Conservation (phyloP, 1,140 invertebrate species). For the Nephotettix cincticeps region DNA sequence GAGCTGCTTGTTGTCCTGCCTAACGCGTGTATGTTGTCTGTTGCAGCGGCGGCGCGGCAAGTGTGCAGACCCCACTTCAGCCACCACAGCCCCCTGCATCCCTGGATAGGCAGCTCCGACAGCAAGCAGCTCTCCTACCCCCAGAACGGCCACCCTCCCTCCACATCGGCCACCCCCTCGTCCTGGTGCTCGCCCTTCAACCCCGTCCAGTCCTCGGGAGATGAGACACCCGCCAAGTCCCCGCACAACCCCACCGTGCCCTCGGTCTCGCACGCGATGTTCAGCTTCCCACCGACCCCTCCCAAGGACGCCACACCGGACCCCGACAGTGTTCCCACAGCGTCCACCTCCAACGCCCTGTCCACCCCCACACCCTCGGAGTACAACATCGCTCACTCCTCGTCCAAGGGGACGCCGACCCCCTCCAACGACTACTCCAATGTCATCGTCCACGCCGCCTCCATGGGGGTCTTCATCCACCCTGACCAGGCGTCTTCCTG, state of each 20-base stretch:
- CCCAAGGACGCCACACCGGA: constrained; percentile 40
- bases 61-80: constrained; percentile 36
- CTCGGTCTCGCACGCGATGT: constrained; percentile 36
- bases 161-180: constrained; percentile 16
- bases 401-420: constrained; percentile 16
- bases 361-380: background rate
- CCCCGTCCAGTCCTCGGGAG: constrained; percentile 27
- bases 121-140: constrained; percentile 19
- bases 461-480: constrained; percentile 40
- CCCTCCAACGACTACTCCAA: constrained; percentile 35
- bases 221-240: constrained; percentile 20
- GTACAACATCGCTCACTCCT: too few species aligned
- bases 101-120: constrained; percentile 30
- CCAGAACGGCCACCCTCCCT: constrained; percentile 14
- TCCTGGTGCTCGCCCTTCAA: constrained; percentile 32
- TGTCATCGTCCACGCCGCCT: constrained; percentile 37
- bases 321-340: constrained; percentile 33
- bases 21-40: constrained; percentile 9
- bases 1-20: constrained; percentile 14
- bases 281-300: constrained; percentile 40
- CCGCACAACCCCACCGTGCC: constrained; percentile 6
- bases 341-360: constrained; percentile 33
- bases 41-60: constrained; percentile 35
- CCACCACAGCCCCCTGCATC: constrained; percentile 34
- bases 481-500: constrained; percentile 35